Percentiles rank a stretch among this genome's conserved stretches.
phyloP scores from a whole-genome alignment of 2,797 vertebrate genomes.

The Triplophysa yarkandensis region DNA sequence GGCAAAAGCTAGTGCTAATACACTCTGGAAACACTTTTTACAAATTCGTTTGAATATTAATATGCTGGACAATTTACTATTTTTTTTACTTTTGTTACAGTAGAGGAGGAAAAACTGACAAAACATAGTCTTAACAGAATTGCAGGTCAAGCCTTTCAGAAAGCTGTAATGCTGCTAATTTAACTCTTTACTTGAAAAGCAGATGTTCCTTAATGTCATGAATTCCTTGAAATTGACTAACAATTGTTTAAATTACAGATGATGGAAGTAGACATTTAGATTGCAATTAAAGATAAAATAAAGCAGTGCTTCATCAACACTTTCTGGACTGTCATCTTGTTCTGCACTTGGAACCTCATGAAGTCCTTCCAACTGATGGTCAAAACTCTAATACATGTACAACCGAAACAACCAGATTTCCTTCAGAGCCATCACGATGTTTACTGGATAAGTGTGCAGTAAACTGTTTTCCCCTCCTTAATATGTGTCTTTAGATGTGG shows the following conservation, averaged over 20 bases:
- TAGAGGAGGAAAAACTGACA: neutral
- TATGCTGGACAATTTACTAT: no score
- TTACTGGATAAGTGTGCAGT: no score
- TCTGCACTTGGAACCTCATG: no score
- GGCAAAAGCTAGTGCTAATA: slow-evolving; percentile 1
- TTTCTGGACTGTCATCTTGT: no score
- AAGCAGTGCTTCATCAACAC: neutral
- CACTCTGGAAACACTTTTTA: slow-evolving; percentile 1
- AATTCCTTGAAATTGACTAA: neutral
- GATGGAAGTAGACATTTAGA: slow-evolving; percentile 5
- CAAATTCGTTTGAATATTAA: neutral
- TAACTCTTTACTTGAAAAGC: neutral
- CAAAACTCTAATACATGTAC: no score
- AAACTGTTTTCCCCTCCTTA: neutral
- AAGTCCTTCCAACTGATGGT: no score
- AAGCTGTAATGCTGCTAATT: neutral
- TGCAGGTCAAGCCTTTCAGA: neutral
- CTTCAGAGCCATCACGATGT: no score
- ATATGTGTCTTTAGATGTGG: neutral
- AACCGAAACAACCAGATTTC: no score
- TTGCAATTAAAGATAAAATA: slow-evolving; percentile 2
- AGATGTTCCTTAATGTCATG: neutral
- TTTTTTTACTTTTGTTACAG: no score
- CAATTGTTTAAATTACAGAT: neutral
- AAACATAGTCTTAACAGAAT: neutral